phyloP scores from a whole-genome alignment of 2,113 vertebrate genomes.

The Dasyornis broadbenti region DNA sequence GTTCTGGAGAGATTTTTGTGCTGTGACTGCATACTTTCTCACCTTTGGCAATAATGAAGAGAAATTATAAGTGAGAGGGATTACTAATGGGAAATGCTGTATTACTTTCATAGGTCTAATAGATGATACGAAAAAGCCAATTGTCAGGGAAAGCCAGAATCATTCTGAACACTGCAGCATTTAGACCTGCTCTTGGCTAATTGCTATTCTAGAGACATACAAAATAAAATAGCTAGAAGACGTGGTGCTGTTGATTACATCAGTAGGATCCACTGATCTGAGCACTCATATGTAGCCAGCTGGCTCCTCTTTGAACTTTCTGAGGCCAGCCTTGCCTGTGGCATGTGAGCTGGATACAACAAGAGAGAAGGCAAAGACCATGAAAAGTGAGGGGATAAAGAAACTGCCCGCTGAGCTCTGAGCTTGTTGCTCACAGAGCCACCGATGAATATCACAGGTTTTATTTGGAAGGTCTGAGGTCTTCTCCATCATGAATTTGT shows the following conservation, averaged over 20 bases:
- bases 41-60: background rate
- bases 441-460: background rate
- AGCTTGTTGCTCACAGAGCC: background rate
- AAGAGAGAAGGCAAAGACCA: background rate
- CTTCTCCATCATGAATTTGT: background rate
- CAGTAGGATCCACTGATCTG: background rate
- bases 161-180: background rate
- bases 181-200: background rate
- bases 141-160: background rate
- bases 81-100: background rate
- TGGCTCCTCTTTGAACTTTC: background rate
- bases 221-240: background rate
- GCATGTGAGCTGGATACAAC: background rate
- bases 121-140: background rate
- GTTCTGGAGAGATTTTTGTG: background rate
- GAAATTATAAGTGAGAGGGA: background rate
- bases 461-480: conserved; percentile 4
- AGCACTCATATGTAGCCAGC: background rate
- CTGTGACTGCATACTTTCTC: background rate
- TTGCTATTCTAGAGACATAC: background rate
- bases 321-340: background rate
- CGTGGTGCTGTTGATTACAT: background rate
- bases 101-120: background rate
- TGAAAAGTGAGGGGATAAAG: background rate
- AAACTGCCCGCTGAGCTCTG: background rate